These are phyloP conservation scores for Microcebus lehilahytsara DNA, from an alignment of 2,113 vertebrate species.

Conservation along the genomic window DNA sequence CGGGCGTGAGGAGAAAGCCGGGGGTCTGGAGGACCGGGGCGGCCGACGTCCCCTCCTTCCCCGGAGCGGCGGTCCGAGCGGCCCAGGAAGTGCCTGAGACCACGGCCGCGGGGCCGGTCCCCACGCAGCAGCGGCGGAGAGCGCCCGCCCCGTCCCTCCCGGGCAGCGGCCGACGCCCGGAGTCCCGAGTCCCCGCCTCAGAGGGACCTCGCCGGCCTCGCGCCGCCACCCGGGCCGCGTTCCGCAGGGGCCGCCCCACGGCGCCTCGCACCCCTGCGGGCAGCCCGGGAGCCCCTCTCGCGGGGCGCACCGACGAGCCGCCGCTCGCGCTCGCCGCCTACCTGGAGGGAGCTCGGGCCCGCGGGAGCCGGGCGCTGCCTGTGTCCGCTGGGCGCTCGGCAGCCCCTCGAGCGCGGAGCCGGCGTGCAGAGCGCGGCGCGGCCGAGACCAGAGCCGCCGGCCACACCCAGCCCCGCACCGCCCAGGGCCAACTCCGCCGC, in stretches of 20 bases:
- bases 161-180: background rate
- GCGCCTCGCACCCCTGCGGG: background rate
- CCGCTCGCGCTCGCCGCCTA: background rate
- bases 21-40: background rate
- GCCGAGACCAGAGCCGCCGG: slow-evolving; percentile 5
- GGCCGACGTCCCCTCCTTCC: background rate
- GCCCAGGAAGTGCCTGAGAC: background rate
- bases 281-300: background rate
- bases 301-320: background rate
- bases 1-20: background rate
- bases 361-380: background rate
- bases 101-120: background rate
- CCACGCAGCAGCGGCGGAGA: background rate
- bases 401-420: background rate
- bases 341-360: background rate
- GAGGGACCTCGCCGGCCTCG: background rate
- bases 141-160: background rate
- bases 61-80: background rate
- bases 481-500: slow-evolving; percentile 37
- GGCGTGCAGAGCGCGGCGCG: background rate
- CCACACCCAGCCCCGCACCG: slow-evolving; percentile 74
- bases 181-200: no score
- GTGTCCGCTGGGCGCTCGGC: background rate
- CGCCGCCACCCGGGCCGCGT: background rate
- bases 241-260: background rate